Percentiles rank a stretch among this genome's conserved stretches.
Conservation (phyloP, 2,113 vertebrate species). For the Pteropus alecto region DNA sequence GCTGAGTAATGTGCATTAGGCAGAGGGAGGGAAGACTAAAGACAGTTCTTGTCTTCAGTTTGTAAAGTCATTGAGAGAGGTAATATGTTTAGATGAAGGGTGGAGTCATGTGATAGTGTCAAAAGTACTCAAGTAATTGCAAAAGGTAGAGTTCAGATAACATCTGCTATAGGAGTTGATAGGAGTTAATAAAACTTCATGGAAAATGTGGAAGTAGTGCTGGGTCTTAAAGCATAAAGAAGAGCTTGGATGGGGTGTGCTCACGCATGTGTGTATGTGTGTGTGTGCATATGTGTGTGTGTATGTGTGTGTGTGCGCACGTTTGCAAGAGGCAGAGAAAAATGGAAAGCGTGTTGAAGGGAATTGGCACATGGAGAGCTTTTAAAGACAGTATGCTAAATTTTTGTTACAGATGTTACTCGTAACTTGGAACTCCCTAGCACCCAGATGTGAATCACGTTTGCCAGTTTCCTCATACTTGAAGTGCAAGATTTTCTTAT, state of each 20-base stretch:
- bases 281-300: neutral
- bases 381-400: conserved; percentile 25
- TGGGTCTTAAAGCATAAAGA: neutral
- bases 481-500: neutral
- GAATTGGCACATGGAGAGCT: neutral
- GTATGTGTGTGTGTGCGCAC: too few species aligned
- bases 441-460: neutral
- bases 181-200: neutral
- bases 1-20: neutral
- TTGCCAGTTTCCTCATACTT: neutral
- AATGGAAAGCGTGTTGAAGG: neutral
- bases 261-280: too few species aligned
- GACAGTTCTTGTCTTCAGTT: neutral
- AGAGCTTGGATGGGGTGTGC: neutral
- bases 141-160: neutral
- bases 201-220: neutral
- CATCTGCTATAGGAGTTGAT: neutral
- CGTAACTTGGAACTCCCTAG: conserved; percentile 46
- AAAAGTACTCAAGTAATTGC: neutral
- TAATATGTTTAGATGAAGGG: neutral
- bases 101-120: neutral
- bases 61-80: neutral
- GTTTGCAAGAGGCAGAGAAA: neutral
- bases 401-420: conserved; percentile 73
- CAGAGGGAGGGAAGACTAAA: neutral